Evolutionary conservation across 1,140 invertebrate species (phyloP).

Genomic region (Charaxes varanes): DNA sequence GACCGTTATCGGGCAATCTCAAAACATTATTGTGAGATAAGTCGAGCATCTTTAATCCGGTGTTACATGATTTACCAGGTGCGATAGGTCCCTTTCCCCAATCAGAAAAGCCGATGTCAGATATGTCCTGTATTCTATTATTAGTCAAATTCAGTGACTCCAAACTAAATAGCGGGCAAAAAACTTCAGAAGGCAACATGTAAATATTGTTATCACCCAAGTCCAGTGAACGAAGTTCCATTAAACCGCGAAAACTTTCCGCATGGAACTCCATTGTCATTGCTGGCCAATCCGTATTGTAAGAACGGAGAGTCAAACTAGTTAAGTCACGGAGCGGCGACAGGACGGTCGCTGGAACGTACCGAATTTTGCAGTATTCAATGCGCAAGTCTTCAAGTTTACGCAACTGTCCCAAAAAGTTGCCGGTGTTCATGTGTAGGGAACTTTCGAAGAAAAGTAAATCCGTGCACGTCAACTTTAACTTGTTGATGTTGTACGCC

Average conservation of each 20-base stretch:
- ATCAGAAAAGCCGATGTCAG: slow-evolving; percentile 82
- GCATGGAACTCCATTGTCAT: slow-evolving; percentile 84
- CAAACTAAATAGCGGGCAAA: slow-evolving; percentile 84
- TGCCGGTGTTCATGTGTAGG: slow-evolving; percentile 77
- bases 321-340: slow-evolving; percentile 81
- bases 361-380: slow-evolving; percentile 86
- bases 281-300: slow-evolving; percentile 87
- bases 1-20: slow-evolving; percentile 79
- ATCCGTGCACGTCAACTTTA: slow-evolving; percentile 86
- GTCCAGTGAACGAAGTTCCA: slow-evolving; percentile 81
- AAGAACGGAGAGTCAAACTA: slow-evolving; percentile 81
- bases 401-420: slow-evolving; percentile 77
- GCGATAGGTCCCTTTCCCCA: slow-evolving; percentile 78
- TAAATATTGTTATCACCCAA: slow-evolving; percentile 88
- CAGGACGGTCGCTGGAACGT: slow-evolving; percentile 82
- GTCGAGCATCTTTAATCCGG: slow-evolving; percentile 81
- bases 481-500: slow-evolving; percentile 80
- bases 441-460: slow-evolving; percentile 86
- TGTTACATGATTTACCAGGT: slow-evolving; percentile 79
- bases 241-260: slow-evolving; percentile 82
- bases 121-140: slow-evolving; percentile 86
- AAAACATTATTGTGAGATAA: slow-evolving; percentile 83
- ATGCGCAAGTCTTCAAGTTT: slow-evolving; percentile 81
- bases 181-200: slow-evolving; percentile 81
- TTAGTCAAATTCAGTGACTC: slow-evolving; percentile 82